These are phyloP conservation scores for Scarus forsteni DNA, from an alignment of 2,797 vertebrate species.

Conservation along the genomic window DNA sequence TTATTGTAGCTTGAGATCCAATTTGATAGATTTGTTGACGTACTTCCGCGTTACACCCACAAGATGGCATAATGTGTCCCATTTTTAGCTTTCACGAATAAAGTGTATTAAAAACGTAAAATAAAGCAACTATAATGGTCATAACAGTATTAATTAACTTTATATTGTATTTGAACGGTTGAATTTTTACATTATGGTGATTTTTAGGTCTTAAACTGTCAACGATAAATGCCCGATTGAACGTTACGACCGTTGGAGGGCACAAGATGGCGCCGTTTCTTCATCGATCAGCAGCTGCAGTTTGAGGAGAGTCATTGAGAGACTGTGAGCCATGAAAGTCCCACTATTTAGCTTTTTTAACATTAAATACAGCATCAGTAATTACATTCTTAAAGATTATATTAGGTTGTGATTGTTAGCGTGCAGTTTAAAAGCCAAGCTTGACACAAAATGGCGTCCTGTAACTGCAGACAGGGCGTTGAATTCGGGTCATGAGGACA, in stretches of 20 bases:
- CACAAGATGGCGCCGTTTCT: conserved; percentile 52
- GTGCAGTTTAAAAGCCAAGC: fast-evolving
- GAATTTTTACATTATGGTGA: no score
- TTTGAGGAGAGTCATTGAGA: background rate
- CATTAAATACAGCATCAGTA: background rate
- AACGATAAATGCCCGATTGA: no score
- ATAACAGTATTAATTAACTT: no score
- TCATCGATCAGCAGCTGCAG: background rate
- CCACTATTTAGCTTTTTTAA: background rate
- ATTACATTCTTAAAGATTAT: background rate
- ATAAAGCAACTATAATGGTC: no score
- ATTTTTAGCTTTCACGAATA: no score
- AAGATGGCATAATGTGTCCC: no score
- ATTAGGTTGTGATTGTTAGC: background rate
- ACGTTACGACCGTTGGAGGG: background rate
- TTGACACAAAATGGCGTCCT: background rate
- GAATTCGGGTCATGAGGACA: background rate
- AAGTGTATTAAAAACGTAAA: no score
- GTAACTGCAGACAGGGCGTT: fast-evolving
- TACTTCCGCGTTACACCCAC: no score
- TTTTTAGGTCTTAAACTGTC: no score
- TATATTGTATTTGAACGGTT: no score
- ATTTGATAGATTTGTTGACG: no score
- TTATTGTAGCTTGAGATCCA: no score
- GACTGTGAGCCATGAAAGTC: background rate